Percentiles rank a stretch among this genome's conserved stretches.
phyloP scores from a whole-genome alignment of 2,888 invertebrate genomes.

The Tenthredo scrophulariae region DNA sequence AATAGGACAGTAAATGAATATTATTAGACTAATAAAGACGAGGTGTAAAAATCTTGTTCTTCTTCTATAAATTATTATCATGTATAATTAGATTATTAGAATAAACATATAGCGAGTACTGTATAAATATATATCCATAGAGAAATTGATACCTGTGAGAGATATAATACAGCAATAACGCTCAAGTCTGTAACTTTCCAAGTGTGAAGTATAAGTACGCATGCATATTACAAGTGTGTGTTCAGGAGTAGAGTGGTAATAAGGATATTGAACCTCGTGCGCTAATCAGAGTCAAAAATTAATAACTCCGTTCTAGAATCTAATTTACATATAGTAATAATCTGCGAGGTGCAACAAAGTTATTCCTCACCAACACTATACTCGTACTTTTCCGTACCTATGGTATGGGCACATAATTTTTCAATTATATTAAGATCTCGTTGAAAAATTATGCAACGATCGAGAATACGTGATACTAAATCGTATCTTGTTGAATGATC shows the following conservation, averaged over 20 bases:
- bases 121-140: neutral
- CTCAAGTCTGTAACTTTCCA: neutral
- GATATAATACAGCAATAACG: neutral
- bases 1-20: neutral
- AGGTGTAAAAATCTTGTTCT: too few relatives aligned
- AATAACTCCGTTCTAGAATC: slow-evolving; percentile 32
- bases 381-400: neutral
- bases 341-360: slow-evolving; percentile 14
- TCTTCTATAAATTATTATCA: too few relatives aligned
- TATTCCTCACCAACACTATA: neutral
- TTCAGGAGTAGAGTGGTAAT: neutral
- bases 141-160: too few relatives aligned
- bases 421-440: too few relatives aligned
- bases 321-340: slow-evolving; percentile 42
- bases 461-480: too few relatives aligned
- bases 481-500: neutral
- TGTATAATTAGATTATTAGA: too few relatives aligned
- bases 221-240: neutral
- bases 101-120: neutral
- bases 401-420: too few relatives aligned
- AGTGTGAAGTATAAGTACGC: neutral
- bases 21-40: too few relatives aligned
- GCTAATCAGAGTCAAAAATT: slow-evolving; percentile 22
- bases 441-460: too few relatives aligned
- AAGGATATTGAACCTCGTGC: slow-evolving; percentile 42